A percentile compares a stretch with the other conserved stretches of the same genome.
These are phyloP conservation scores for Patella vulgata DNA, from an alignment of 1,140 invertebrate genomes.

Conservation along the genomic window DNA sequence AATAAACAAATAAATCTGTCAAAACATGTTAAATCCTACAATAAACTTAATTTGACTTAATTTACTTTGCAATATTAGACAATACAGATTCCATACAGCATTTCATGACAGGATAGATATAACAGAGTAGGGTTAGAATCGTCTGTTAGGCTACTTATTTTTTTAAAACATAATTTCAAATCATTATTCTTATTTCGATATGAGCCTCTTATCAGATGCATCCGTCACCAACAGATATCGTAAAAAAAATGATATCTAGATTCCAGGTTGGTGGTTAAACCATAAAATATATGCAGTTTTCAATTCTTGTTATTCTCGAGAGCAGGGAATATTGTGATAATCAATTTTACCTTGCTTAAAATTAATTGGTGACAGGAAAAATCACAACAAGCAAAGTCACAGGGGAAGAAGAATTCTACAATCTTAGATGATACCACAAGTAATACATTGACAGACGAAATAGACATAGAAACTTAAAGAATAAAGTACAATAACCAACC, in stretches of 20 bases:
- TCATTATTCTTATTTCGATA: no score
- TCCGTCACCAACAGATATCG: background rate
- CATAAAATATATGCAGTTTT: no score
- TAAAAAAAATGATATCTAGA: background rate
- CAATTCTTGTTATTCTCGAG: background rate
- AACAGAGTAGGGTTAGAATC: no score
- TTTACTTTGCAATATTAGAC: background rate
- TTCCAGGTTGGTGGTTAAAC: no score
- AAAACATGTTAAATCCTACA: background rate
- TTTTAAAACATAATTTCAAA: no score
- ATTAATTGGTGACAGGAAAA: no score
- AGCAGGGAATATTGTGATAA: background rate
- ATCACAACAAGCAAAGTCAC: no score
- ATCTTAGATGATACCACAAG: no score
- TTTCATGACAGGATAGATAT: background rate
- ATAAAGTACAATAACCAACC: conserved; percentile 24
- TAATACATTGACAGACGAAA: no score
- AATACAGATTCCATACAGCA: background rate
- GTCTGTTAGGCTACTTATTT: no score
- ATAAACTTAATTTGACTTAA: background rate
- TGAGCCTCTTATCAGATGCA: no score
- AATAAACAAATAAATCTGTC: conserved; percentile 21
- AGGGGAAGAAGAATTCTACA: background rate
- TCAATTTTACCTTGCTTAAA: no score
- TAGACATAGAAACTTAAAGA: background rate